phyloP scores from a whole-genome alignment of 1,140 invertebrate species.

The Drosophila melanica region DNA sequence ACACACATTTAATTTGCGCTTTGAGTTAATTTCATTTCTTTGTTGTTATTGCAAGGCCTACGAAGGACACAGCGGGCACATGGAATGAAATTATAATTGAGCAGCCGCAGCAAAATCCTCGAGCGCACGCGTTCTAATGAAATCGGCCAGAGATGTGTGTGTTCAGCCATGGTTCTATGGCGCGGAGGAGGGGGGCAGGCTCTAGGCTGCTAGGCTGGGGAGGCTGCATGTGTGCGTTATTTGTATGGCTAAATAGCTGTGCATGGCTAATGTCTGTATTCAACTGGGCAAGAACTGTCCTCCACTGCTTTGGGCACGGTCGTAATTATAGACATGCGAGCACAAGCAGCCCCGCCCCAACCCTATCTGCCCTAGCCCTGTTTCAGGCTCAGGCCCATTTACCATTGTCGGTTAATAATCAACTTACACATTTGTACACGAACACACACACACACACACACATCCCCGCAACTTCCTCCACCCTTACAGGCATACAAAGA shows the following conservation, averaged over 20 bases:
- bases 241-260: conserved; percentile 66
- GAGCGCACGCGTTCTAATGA: conserved; percentile 64
- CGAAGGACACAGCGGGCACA: conserved; percentile 40
- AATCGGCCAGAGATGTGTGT: conserved; percentile 46
- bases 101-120: conserved; percentile 61
- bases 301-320: conserved; percentile 40
- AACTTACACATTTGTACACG: conserved; percentile 68
- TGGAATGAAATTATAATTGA: conserved; percentile 75
- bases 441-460: conserved; percentile 10
- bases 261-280: conserved; percentile 80
- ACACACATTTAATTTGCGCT: conserved; percentile 66
- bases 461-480: conserved; percentile 3
- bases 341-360: conserved; percentile 20
- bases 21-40: conserved; percentile 77
- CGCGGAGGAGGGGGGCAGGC: background rate
- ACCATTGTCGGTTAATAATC: conserved; percentile 65
- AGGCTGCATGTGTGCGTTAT: conserved; percentile 33
- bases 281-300: conserved; percentile 69
- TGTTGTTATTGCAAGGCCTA: conserved; percentile 76
- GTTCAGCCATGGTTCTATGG: too few relatives aligned
- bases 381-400: conserved; percentile 8
- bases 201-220: background rate
- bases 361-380: background rate
- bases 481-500: conserved; percentile 17
- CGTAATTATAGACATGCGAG: conserved; percentile 69